A percentile compares a stretch with the other conserved stretches of the same genome.
phyloP scores from a whole-genome alignment of 1,140 invertebrate species.

The Drosophila biarmipes region DNA sequence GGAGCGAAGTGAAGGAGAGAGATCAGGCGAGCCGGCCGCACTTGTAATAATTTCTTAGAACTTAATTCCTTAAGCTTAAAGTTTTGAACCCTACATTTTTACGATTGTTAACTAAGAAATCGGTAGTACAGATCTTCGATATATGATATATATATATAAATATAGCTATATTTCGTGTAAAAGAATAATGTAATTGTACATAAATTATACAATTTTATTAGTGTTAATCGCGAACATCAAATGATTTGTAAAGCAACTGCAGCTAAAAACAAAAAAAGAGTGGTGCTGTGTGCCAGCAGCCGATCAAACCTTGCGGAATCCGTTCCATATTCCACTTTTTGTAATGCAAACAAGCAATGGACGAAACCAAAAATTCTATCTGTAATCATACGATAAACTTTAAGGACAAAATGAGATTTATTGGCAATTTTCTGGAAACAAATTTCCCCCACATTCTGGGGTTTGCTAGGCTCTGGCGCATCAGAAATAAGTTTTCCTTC shows the following conservation, averaged over 20 bases:
- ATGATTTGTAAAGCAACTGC: constrained; percentile 46
- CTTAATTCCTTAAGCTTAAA: constrained; percentile 74
- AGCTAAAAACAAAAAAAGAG: constrained; percentile 16
- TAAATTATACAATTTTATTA: constrained; percentile 78
- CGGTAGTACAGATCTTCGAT: constrained; percentile 63
- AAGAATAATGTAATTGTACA: constrained; percentile 67
- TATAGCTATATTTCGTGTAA: constrained; percentile 53
- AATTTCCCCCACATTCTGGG: constrained; percentile 9
- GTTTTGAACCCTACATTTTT: constrained; percentile 74
- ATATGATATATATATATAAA: constrained; percentile 43
- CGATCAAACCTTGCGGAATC: constrained; percentile 28
- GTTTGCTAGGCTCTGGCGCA: constrained; percentile 35
- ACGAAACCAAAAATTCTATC: constrained; percentile 40
- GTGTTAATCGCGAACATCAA: constrained; percentile 57
- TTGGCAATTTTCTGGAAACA: constrained; percentile 20
- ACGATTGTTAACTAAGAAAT: constrained; percentile 75
- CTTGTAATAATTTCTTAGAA: constrained; percentile 74
- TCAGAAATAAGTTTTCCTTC: constrained; percentile 33
- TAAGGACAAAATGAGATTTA: constrained; percentile 23
- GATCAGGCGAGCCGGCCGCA: constrained; percentile 38
- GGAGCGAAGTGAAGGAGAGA: not conserved
- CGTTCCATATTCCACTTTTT: constrained; percentile 26
- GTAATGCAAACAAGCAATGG: constrained; percentile 30
- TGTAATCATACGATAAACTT: constrained; percentile 29
- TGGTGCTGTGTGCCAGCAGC: constrained; percentile 46